A percentile compares a stretch with the other conserved stretches of the same genome.
Evolutionary conservation across 2,113 vertebrate genomes (phyloP).

Genomic region (Miniopterus natalensis): DNA sequence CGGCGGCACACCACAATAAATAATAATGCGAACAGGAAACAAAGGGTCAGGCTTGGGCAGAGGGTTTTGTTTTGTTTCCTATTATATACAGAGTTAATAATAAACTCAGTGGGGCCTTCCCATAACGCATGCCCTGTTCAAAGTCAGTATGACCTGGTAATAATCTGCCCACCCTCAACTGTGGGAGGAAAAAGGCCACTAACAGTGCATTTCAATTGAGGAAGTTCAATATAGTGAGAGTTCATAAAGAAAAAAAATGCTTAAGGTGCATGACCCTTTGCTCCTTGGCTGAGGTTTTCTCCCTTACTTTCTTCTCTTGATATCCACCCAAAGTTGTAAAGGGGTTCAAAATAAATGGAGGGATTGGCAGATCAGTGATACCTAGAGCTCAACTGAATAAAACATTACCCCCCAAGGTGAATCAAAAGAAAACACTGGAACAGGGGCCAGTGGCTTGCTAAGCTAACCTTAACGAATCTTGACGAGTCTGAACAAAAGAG

Average conservation of each 20-base stretch:
- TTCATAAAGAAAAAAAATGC: slow-evolving; percentile 53
- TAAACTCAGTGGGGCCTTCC: slow-evolving; percentile 71
- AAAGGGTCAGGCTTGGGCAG: slow-evolving; percentile 33
- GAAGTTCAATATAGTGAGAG: slow-evolving; percentile 23
- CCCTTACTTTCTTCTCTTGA: slow-evolving; percentile 11
- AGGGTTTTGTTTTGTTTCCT: slow-evolving; percentile 15
- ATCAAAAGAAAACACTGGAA: background rate
- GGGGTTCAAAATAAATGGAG: slow-evolving; percentile 2
- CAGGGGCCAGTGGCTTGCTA: background rate
- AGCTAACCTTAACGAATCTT: background rate
- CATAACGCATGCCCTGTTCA: slow-evolving; percentile 57
- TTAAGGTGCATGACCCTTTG: background rate
- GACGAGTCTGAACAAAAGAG: background rate
- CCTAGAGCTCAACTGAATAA: background rate
- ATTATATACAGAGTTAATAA: slow-evolving; percentile 78
- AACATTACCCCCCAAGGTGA: background rate
- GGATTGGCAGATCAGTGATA: background rate
- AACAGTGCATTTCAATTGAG: slow-evolving; percentile 66
- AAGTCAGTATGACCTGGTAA: slow-evolving; percentile 59
- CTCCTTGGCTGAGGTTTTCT: background rate
- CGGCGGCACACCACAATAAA: slow-evolving; percentile 29
- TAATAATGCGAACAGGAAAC: slow-evolving; percentile 56
- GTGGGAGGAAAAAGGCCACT: slow-evolving; percentile 48
- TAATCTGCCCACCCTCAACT: slow-evolving; percentile 53
- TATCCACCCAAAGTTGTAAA: background rate